Base-by-base conservation (phyloP, 1,140 invertebrate genomes). In the Nasonia longicornis region DNA sequence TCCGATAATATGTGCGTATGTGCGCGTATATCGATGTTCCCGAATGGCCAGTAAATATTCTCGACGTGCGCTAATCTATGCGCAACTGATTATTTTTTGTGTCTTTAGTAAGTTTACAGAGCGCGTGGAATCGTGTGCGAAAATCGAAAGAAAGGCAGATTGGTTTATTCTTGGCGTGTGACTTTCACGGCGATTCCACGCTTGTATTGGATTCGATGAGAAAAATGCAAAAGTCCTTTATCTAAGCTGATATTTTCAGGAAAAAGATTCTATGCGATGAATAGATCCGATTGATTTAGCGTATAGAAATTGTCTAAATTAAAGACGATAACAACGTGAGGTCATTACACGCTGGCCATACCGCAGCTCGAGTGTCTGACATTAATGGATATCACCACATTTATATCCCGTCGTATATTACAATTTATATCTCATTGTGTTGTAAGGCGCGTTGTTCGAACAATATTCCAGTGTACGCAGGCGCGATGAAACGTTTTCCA, bases 41-140 rank as follows among this genome's bases (percentile, higher is more conserved):
- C 85, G 85, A 85, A 82, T 81, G 66, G 70, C 81, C 81, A 67
- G 85, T 85, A 84, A 85, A 87, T 84, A 81, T n/a, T 48, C 48
- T 1, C 10, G 52, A 31, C 26, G 2, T 31, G 1, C 3, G 38
- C 31, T 69, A 20, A 16, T 70, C 14, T 45, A 72, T 79, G 52
- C 69, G 52, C 69, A n/a, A 79, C 67, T 72, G 26, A 79, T 72
- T 77, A 29, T 77, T 63, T 26, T 75, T 22, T 22, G 45, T 81
- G 69, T 81, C 58, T 81, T 81, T 66, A 58, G 67, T 81, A 81
- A 81, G 74, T 75, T 72, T 35, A n/a, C 38, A 77, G 29, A 38
- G 12, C 38, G 63, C 42, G 1, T 67, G 26, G 26, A 31, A 67
- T 29, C 26, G 64, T 35, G 31, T 66, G n/a, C 48, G 14, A 52